A percentile compares a stretch with the other conserved stretches of the same genome.
These are phyloP conservation scores for Tenodera sinensis DNA, from an alignment of 2,888 invertebrate genomes.

Conservation along the genomic window DNA sequence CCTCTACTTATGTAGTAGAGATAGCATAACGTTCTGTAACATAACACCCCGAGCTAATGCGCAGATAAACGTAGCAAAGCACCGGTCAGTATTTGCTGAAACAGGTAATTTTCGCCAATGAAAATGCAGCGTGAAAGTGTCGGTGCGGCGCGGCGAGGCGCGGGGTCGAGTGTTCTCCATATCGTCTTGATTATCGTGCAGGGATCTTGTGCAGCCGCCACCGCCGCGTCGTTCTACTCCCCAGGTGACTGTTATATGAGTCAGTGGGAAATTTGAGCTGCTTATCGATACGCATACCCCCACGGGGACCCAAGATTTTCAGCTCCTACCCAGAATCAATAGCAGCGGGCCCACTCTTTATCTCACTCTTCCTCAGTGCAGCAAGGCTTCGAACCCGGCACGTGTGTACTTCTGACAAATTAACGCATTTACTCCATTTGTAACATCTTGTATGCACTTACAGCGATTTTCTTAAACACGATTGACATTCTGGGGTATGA, in stretches of 20 bases:
- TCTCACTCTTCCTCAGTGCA: not conserved
- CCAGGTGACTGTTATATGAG: constrained; percentile 19
- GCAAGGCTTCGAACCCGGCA: no score
- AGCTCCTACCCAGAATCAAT: not conserved
- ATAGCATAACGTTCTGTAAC: not conserved
- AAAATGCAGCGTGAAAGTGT: no score
- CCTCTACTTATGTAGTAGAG: not conserved
- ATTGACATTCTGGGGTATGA: no score
- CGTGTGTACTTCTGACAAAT: no score
- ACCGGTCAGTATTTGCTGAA: no score
- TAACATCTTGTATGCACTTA: no score
- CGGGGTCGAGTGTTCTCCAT: not conserved
- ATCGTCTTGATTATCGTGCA: constrained; percentile 6
- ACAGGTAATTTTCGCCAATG: no score
- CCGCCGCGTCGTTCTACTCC: not conserved
- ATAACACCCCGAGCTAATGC: no score
- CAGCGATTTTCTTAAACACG: no score
- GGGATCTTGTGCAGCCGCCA: not conserved
- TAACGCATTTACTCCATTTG: no score
- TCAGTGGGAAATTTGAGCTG: constrained; percentile 16
- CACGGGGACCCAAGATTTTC: not conserved
- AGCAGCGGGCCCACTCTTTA: not conserved
- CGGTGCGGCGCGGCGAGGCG: no score
- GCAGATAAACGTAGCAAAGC: no score
- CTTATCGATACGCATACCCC: constrained; percentile 2